Evolutionary conservation across 2,797 vertebrate genomes (phyloP).

Genomic region (Paedocypris micromegethes): DNA sequence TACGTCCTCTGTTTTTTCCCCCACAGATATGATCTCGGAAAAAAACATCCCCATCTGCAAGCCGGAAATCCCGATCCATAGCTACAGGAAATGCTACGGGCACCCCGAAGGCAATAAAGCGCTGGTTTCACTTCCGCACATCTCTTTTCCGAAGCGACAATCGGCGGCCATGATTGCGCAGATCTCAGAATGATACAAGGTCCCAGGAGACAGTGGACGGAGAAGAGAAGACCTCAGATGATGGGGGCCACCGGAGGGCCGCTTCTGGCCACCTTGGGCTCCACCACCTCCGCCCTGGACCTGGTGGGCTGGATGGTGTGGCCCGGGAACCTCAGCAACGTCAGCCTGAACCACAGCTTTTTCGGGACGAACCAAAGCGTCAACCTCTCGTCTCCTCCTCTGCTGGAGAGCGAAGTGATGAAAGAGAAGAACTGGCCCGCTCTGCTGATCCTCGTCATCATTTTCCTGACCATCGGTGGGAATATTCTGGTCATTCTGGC

Average conservation of each 20-base stretch:
- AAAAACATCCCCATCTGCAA: not conserved
- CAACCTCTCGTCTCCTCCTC: constrained; percentile 30
- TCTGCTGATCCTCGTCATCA: constrained; percentile 74
- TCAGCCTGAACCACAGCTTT: constrained; percentile 46
- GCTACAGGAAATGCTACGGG: constrained; percentile 35
- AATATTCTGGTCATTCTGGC: constrained; percentile 84
- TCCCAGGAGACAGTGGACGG: not conserved
- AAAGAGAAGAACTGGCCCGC: constrained; percentile 80
- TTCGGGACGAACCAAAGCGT: constrained; percentile 16
- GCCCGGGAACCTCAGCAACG: constrained; percentile 40
- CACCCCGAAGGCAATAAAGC: constrained; percentile 32
- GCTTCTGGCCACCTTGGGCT: constrained; percentile 32
- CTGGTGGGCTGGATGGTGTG: constrained; percentile 44
- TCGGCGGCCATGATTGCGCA: constrained; percentile 18
- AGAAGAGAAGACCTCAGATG: constrained; percentile 9
- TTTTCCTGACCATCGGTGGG: constrained; percentile 77
- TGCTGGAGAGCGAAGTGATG: constrained; percentile 29
- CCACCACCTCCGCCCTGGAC: constrained; percentile 46
- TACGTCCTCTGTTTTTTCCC: constrained; percentile 6
- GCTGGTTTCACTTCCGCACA: constrained; percentile 9
- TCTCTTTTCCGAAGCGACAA: constrained; percentile 2
- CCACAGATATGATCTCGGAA: constrained; percentile 31
- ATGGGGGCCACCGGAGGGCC: constrained; percentile 45
- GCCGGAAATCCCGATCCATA: not conserved
- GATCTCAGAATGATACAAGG: constrained; percentile 17